Percentiles rank a stretch among this genome's conserved stretches.
Evolutionary conservation across 2,888 invertebrate genomes (phyloP).

Genomic region (Perdita meconis): DNA sequence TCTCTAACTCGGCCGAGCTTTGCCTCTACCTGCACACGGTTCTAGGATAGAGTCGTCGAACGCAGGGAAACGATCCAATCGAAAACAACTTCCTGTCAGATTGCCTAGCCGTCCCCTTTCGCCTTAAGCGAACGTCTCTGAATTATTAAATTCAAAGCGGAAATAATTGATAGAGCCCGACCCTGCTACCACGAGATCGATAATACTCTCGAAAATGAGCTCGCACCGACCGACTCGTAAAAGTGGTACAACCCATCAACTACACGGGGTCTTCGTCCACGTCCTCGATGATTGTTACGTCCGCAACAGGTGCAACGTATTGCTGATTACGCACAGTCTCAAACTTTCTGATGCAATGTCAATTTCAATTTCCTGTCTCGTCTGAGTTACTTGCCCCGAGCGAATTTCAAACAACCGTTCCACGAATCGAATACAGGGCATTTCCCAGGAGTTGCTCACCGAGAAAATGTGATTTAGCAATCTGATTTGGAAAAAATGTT

Average conservation of each 20-base stretch:
- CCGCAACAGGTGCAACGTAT: conserved; percentile 65
- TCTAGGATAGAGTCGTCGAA: background rate
- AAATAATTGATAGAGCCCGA: conserved; percentile 61
- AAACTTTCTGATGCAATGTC: background rate
- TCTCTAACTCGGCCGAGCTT: no score
- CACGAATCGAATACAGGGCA: background rate
- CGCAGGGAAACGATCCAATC: background rate
- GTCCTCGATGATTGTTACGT: conserved; percentile 43
- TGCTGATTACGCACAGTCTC: conserved; percentile 20
- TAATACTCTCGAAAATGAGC: conserved; percentile 65
- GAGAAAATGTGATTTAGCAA: no score
- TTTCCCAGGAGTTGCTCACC: no score
- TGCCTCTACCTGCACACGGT: background rate
- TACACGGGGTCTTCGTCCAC: background rate
- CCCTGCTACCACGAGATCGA: conserved; percentile 53
- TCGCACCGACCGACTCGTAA: background rate
- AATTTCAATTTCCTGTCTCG: background rate
- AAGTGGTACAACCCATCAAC: background rate
- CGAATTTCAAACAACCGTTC: background rate
- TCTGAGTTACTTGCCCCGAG: no score
- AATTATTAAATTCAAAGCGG: conserved; percentile 58
- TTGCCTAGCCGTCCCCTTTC: conserved; percentile 10
- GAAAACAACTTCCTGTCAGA: conserved; percentile 12
- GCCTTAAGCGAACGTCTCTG: conserved; percentile 25
- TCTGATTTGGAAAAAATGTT: no score